Evolutionary conservation across 2,888 invertebrate species (phyloP), one percentile per base, ranked within the genome.

Genomic region (Dugesia japonica): DNA sequence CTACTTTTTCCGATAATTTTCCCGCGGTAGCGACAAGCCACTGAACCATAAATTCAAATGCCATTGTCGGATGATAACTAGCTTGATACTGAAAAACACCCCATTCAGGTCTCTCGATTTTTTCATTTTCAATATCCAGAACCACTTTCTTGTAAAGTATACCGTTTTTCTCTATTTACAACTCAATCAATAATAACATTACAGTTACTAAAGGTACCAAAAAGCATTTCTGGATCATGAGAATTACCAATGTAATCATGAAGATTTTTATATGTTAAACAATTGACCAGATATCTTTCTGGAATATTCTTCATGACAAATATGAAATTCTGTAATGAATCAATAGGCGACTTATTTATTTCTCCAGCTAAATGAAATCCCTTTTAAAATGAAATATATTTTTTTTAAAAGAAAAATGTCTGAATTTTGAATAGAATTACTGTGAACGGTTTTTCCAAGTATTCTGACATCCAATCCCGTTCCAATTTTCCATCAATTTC

Each of bases 21-120:
- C 92, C 90, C 15, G 97, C 95, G 26, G 94, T 94, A 0, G 94
- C 92, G 76, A 93, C 92, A 72, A 94, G 89, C 98, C 98, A 99
- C 84, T 95, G 92, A 28, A 94, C 89, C 80, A 91, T 90, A 82
- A 98, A 88, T 86, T 97, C 95, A 85, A 91, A 97, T 0, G 94
- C 92, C 84, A 91, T 90, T 83, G 91, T 90, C 0, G 92, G 91
- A 77, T 90, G 88, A 87, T 91, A 94, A 74, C 90, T 88, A 28
- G 91, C 90, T 82, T 94, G 93, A 86, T 94, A 94, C 38, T 90
- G 88, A 13, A 91, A 89, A 84, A 93, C 92, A 0, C 93, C 94
- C 94, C 94, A 95, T 85, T 97, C 95, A 78, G 90, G 89, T 71
- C 95, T 9, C 7, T 75, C 75, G 31, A 4, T n/a, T 42, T 23